Percentiles rank a stretch among this genome's conserved stretches.
phyloP scores from a whole-genome alignment of 2,888 invertebrate species.

The Pollenia angustigena region DNA sequence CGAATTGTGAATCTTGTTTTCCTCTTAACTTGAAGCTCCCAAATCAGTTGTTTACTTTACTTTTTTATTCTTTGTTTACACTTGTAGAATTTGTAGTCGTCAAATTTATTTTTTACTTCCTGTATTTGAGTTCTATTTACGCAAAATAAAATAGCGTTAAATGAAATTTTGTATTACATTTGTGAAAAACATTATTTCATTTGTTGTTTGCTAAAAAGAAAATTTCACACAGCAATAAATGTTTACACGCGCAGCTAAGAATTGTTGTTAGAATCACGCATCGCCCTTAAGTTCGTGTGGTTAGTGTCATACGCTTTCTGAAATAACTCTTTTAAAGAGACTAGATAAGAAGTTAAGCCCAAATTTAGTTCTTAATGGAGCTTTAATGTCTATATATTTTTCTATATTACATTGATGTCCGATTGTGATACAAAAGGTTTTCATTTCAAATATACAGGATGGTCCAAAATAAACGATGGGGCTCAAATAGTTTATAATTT shows the following conservation, averaged over 20 bases:
- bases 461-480: too few relatives aligned
- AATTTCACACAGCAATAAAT: background rate
- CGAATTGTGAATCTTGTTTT: conserved; percentile 34
- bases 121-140: conserved; percentile 58
- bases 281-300: too few relatives aligned
- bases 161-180: conserved; percentile 58
- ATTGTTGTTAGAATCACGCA: too few relatives aligned
- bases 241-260: background rate
- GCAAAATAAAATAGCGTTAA: conserved; percentile 67
- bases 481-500: too few relatives aligned
- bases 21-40: conserved; percentile 28
- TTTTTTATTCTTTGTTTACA: conserved; percentile 3
- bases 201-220: conserved; percentile 13
- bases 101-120: conserved; percentile 8
- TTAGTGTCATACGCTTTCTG: too few relatives aligned
- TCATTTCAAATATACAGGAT: too few relatives aligned
- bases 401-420: too few relatives aligned
- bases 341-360: too few relatives aligned
- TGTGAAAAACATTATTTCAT: conserved; percentile 5
- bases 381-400: too few relatives aligned
- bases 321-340: too few relatives aligned
- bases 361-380: too few relatives aligned
- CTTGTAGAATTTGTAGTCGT: conserved; percentile 12
- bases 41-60: conserved; percentile 44
- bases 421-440: too few relatives aligned